These are phyloP conservation scores for Onthophagus sagittarius DNA, from an alignment of 2,888 invertebrate species.

Conservation along the genomic window DNA sequence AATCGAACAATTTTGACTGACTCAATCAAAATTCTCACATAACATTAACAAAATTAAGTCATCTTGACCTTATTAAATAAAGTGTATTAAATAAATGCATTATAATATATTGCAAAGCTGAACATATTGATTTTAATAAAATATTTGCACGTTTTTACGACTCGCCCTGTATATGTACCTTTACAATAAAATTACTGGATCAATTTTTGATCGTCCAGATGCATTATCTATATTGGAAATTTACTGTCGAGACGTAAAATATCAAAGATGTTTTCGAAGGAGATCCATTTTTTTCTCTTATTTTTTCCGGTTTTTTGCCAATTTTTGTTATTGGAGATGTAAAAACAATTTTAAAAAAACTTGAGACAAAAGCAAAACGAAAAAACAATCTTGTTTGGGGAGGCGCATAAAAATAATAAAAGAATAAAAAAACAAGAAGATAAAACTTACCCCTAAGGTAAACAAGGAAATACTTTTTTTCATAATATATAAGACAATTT, in stretches of 20 bases:
- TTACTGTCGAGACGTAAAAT: background rate
- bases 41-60: no score
- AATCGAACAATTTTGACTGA: no score
- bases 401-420: conserved; percentile 1
- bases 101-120: no score
- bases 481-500: background rate
- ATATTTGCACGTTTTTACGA: background rate
- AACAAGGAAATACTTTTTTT: background rate
- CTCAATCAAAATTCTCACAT: no score
- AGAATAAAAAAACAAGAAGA: conserved; percentile 1
- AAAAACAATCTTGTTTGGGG: background rate
- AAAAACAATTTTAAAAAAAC: background rate
- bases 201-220: conserved; percentile 9
- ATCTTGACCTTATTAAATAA: no score
- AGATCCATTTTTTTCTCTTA: background rate
- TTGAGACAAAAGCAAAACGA: background rate
- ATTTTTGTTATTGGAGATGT: background rate
- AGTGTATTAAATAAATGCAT: no score
- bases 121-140: no score
- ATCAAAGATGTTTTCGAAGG: background rate
- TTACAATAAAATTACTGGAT: conserved; percentile 10
- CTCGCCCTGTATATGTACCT: background rate
- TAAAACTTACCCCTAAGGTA: conserved; percentile 4
- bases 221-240: conserved; percentile 11
- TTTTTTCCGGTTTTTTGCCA: background rate